These are phyloP conservation scores for Scatophagus argus DNA, from an alignment of 2,113 vertebrate species.

Conservation along the genomic window DNA sequence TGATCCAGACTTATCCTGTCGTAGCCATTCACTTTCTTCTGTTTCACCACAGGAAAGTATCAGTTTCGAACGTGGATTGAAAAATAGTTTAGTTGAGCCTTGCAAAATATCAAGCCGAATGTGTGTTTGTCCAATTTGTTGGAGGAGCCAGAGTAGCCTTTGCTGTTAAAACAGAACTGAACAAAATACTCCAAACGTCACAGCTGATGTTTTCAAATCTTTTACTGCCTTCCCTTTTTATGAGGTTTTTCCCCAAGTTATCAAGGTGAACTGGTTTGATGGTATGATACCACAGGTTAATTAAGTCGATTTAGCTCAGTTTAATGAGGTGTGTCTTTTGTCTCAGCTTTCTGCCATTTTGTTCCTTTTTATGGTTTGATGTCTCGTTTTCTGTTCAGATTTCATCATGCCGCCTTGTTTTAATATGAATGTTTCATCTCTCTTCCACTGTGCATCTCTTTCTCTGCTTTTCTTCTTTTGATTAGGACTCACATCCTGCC, in stretches of 20 bases:
- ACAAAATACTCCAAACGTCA: neutral
- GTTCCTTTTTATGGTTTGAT: constrained; percentile 55
- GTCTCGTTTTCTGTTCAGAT: constrained; percentile 66
- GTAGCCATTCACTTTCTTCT: neutral
- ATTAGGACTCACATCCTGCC: constrained; percentile 42
- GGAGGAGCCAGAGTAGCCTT: neutral
- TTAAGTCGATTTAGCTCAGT: constrained; percentile 39
- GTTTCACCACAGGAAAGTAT: neutral
- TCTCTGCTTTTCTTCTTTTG: constrained; percentile 43
- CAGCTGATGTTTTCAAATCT: neutral
- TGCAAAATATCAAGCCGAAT: neutral
- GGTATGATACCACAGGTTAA: constrained; percentile 34
- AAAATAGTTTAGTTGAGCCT: neutral
- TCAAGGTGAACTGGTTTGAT: constrained; percentile 40
- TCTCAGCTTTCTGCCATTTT: constrained; percentile 47
- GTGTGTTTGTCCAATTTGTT: neutral
- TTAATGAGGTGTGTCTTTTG: constrained; percentile 52
- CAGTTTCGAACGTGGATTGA: neutral
- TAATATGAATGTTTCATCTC: constrained; percentile 63
- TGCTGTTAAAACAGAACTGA: neutral
- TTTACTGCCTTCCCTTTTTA: neutral
- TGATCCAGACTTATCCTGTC: neutral
- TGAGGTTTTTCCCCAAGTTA: constrained; percentile 3
- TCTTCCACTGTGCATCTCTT: constrained; percentile 34
- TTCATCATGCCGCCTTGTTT: constrained; percentile 72